Evolutionary conservation across 2,113 vertebrate genomes (phyloP), one percentile per base, ranked within the genome.

Genomic region (Psephotus haematonotus): DNA sequence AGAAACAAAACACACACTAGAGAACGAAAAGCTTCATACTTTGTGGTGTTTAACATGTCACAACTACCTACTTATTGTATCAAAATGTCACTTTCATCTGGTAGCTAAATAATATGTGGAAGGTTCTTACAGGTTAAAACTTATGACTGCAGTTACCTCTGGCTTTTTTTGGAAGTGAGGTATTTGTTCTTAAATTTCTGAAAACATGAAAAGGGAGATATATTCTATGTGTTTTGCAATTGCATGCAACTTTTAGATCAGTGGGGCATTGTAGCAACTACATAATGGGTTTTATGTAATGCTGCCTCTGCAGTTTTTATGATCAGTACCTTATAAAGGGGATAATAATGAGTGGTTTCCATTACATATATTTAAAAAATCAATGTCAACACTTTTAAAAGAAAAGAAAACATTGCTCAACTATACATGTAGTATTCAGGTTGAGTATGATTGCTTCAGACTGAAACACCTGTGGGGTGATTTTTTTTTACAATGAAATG

Each of bases 321-420:
- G 87, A 92, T 57, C 41, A 78, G n/a, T 64, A 44, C 87, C 82
- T 93, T 94, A 89, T 70, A 96, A 97, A 59, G 83, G 78, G 55
- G 43, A 64, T 53, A 85, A 76, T 92, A 95, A 97, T 91, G n/a
- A 97, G 37, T 93, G 63, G 60, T 95, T 97, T 96, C 44, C 41
- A 93, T 97, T 93, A 92, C 84, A 71, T 75, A 63, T 69, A 76
- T 93, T 90, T 67, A 67, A 86, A 83, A 96, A 96, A 92, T 68
- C 79, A 83, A 57, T 97, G 83, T 92, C 92, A 97, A 96, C 49
- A 88, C 68, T 88, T 95, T 43, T 23, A 80, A 86, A 95, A 86
- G 64, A 90, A 95, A 94, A 93, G 47, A 87, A 96, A 95, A 97
- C 60, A 89, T 90, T 96, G 64, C 83, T 94, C 49, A 84, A 86